These are phyloP conservation scores for Diphyllodes magnificus DNA, from an alignment of 2,113 vertebrate genomes.

Conservation along the genomic window DNA sequence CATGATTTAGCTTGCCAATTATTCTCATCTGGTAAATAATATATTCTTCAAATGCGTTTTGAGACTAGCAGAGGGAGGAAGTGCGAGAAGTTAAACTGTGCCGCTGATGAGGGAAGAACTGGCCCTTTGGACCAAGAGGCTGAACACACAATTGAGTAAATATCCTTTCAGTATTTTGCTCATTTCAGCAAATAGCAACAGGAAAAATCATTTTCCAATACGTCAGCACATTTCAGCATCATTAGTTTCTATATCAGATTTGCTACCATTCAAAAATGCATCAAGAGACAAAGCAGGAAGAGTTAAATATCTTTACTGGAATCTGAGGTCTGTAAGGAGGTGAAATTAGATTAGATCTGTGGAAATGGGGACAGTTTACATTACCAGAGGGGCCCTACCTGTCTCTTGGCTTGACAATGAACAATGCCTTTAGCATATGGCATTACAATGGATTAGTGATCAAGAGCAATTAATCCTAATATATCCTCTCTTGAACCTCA, in stretches of 20 bases:
- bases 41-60: conserved; percentile 9
- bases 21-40: conserved; percentile 47
- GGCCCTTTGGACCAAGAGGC: neutral
- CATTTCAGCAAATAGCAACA: conserved; percentile 47
- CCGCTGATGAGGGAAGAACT: neutral
- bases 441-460: conserved; percentile 73
- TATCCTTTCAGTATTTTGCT: conserved; percentile 20
- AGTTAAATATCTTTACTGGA: conserved; percentile 71
- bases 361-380: conserved; percentile 67
- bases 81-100: conserved; percentile 37
- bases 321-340: conserved; percentile 66
- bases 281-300: conserved; percentile 69
- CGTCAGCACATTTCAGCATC: conserved; percentile 71
- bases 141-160: conserved; percentile 32
- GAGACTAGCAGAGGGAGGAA: neutral
- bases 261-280: conserved; percentile 71
- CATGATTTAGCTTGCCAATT: conserved; percentile 29
- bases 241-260: conserved; percentile 74
- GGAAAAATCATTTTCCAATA: conserved; percentile 69
- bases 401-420: conserved; percentile 71
- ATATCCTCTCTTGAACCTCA: conserved; percentile 72
- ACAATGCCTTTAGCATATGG: conserved; percentile 72
- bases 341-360: conserved; percentile 71
- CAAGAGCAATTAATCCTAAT: conserved; percentile 78
- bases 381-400: conserved; percentile 72